Conservation (phyloP, 2,797 vertebrate genomes). For the Cercopithecus diana region DNA sequence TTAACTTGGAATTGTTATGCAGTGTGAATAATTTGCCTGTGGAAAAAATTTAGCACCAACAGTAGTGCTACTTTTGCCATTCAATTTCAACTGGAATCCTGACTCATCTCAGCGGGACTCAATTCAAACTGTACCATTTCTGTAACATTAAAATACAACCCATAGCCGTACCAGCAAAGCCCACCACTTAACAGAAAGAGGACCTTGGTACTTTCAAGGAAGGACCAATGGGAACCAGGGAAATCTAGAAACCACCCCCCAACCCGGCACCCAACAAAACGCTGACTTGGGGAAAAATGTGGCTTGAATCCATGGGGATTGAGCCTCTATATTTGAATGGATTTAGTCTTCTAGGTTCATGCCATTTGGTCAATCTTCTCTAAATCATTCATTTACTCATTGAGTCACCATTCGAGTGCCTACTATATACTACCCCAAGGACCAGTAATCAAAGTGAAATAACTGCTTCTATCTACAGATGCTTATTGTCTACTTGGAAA, state of each 20-base stretch:
- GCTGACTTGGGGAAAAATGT: neutral
- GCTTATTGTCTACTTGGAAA: neutral
- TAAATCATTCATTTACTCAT: neutral
- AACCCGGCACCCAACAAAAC: neutral
- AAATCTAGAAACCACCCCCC: neutral
- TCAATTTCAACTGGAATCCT: conserved; percentile 9
- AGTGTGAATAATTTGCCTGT: conserved; percentile 36
- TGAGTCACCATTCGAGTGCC: neutral
- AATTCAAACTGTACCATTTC: neutral
- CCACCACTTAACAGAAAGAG: neutral
- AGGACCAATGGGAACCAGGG: neutral
- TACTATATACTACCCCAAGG: neutral
- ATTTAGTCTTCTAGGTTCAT: neutral
- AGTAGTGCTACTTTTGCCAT: neutral
- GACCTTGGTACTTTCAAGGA: neutral
- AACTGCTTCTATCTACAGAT: neutral
- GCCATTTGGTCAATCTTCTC: neutral
- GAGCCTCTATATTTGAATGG: neutral
- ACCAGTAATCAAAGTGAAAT: neutral
- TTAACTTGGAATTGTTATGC: neutral
- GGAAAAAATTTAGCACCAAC: neutral
- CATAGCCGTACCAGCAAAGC: neutral
- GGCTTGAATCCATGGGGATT: neutral
- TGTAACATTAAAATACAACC: neutral
- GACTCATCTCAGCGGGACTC: neutral